phyloP scores from a whole-genome alignment of 2,113 vertebrate species.

The Pandion haliaetus region DNA sequence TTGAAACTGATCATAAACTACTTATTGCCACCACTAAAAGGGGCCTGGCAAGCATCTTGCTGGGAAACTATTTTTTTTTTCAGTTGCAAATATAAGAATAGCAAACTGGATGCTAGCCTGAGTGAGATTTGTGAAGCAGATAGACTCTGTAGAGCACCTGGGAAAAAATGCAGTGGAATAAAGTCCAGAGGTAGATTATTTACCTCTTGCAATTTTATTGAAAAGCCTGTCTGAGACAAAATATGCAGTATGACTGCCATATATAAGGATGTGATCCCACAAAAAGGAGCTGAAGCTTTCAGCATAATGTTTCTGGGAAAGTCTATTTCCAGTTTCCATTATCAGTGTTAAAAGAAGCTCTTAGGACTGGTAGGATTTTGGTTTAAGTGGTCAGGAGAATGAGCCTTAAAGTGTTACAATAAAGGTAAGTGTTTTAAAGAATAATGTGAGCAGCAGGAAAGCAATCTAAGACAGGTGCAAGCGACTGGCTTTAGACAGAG shows the following conservation, averaged over 20 bases:
- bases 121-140: neutral
- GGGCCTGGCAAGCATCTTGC: neutral
- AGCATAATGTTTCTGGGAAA: neutral
- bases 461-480: neutral
- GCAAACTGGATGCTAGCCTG: neutral
- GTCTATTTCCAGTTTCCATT: neutral
- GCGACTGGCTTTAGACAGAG: neutral
- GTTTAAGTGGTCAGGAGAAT: neutral
- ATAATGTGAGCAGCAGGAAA: neutral
- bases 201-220: neutral
- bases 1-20: slow-evolving; percentile 41
- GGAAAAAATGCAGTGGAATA: neutral
- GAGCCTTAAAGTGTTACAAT: neutral
- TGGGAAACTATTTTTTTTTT: neutral
- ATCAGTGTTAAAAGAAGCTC: neutral
- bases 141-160: neutral
- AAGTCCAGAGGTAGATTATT: slow-evolving; percentile 1
- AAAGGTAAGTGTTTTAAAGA: neutral
- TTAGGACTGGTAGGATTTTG: neutral
- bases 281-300: neutral
- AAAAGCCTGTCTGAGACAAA: neutral
- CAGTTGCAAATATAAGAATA: neutral
- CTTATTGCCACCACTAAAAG: slow-evolving; percentile 33
- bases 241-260: neutral
- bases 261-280: neutral